A percentile compares a stretch with the other conserved stretches of the same genome.
phyloP scores from a whole-genome alignment of 92 coral and sea anemone species.

The Phenganax subtilis region DNA sequence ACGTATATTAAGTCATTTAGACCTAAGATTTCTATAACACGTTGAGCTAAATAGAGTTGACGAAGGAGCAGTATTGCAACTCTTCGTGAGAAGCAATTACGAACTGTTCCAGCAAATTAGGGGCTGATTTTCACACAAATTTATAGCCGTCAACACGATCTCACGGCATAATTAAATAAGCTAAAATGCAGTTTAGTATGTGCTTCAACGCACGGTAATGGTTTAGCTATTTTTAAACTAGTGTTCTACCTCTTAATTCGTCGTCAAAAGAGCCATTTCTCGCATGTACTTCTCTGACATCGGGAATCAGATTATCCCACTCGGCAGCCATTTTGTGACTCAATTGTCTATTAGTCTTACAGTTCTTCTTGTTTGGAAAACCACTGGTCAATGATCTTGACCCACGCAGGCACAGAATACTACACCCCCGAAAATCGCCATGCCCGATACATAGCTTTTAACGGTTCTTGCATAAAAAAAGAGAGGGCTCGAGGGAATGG shows the following conservation, averaged over 20 bases:
- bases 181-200: background rate
- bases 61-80: background rate
- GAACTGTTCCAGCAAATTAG: background rate
- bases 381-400: conserved; percentile 3
- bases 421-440: too few relatives aligned
- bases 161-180: background rate
- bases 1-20: background rate
- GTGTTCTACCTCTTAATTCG: conserved; percentile 15
- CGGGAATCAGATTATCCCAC: conserved; percentile 25
- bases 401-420: background rate
- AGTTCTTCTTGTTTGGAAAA: background rate
- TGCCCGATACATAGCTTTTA: too few relatives aligned
- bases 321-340: conserved; percentile 27
- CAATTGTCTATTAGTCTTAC: background rate
- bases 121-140: background rate
- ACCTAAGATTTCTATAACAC: background rate
- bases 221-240: background rate
- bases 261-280: conserved; percentile 28
- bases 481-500: too few relatives aligned
- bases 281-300: background rate
- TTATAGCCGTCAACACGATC: background rate
- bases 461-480: too few relatives aligned
- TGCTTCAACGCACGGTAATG: background rate
- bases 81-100: background rate
- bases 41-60: background rate